Conservation (phyloP, 2,888 invertebrate genomes). For the Rhogogaster chlorosoma region DNA sequence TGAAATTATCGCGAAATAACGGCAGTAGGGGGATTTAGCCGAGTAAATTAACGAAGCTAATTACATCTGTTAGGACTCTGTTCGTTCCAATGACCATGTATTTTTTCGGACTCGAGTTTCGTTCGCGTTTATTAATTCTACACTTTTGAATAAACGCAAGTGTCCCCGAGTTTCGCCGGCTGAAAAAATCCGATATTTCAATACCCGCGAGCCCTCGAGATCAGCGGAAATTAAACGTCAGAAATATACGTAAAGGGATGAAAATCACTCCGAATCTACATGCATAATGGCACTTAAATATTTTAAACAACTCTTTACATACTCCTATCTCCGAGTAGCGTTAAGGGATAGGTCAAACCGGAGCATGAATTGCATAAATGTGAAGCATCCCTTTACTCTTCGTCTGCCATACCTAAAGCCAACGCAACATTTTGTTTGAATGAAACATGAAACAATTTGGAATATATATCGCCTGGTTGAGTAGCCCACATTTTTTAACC, state of each 20-base stretch:
- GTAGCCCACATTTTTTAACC: not conserved
- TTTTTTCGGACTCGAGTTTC: not conserved
- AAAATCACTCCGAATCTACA: not conserved
- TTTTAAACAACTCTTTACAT: not conserved
- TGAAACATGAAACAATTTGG: slow-evolving; percentile 33
- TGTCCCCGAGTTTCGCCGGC: not conserved
- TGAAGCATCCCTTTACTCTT: not conserved
- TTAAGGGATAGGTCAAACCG: not conserved
- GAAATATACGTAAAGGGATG: not conserved
- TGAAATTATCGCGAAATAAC: not conserved
- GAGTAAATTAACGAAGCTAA: slow-evolving; percentile 17
- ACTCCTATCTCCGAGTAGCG: not conserved
- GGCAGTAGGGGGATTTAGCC: not conserved
- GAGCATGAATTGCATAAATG: slow-evolving; percentile 9
- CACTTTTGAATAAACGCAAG: not conserved
- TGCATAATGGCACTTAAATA: not conserved
- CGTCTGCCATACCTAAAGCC: not conserved
- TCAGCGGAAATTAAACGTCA: not conserved
- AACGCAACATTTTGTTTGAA: slow-evolving; percentile 19
- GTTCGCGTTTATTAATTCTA: not conserved
- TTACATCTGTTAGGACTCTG: not conserved
- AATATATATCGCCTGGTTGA: not conserved
- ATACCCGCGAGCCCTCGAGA: not conserved
- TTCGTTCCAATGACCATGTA: not conserved
- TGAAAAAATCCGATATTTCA: not conserved